Base-by-base conservation (phyloP, 1,140 invertebrate species). In the Tetramorium parvispinum region DNA sequence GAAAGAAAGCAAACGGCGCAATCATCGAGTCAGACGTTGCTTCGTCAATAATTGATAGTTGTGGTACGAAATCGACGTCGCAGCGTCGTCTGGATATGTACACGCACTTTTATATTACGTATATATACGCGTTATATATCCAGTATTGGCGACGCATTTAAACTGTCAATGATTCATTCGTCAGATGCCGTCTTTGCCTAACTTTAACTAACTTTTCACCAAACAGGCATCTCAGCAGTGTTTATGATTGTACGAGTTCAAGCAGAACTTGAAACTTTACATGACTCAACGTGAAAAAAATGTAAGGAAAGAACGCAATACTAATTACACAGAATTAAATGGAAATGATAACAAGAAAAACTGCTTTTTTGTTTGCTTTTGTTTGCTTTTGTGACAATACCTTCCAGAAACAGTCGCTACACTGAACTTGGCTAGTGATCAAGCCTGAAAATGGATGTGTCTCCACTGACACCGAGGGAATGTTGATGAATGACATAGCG, bases 361-460 rank as follows among this genome's bases (percentile, higher is more conserved):
- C 68, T 49, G 57, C 11, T 53, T 70, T 40, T 85, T n/a, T n/a
- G n/a, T n/a, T n/a, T n/a, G n/a, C 13, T 70, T 18, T 71, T 2
- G 13, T 16, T 43, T 16, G n/a, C n/a, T 43, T 82, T 57, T 5
- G 21, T 13, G 1, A 27, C 21, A 2, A 73, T 82, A 97, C 97
- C 96, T 98, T 98, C 93, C 96, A 96, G 21, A 96, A 96, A 95
- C 98, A 98, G 43, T 96, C 96, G 37, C 97, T 97, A 94, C 98
- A 99, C 85, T 97, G 96, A 53, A 98, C 96, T 93, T 98, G 97
- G 91, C 97, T 98, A 85, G 98, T 98, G 77, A 98, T 95, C n/a
- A 98, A 96, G 11, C 98, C 98, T 88, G 96, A 96, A 91, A 98
- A 98, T 7, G 97, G 97, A 95, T 97, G 96, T 3, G 91, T 91